These are phyloP conservation scores for Frankliniella fusca DNA, from an alignment of 2,888 invertebrate species.

Conservation along the genomic window DNA sequence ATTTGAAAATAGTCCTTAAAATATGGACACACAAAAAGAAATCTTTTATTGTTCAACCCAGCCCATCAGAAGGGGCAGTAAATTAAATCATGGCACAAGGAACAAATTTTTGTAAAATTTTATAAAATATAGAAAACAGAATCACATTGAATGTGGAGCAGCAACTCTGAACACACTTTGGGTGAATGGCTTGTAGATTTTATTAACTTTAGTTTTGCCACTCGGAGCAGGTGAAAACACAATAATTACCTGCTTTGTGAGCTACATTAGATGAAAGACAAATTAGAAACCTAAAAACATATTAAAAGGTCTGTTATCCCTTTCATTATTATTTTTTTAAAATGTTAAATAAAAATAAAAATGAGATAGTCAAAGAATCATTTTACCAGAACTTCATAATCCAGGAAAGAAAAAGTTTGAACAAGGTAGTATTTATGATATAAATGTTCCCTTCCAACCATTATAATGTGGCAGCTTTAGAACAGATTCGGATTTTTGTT, in stretches of 20 bases:
- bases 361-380: background rate
- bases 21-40: background rate
- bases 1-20: background rate
- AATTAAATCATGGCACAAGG: background rate
- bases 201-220: background rate
- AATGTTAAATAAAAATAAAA: background rate
- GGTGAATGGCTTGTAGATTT: background rate
- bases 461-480: conserved; percentile 17
- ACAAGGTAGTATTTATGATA: background rate
- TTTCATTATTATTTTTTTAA: background rate
- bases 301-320: background rate
- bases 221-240: background rate
- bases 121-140: conserved; percentile 25
- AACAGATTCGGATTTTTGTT: background rate
- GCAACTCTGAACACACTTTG: conserved; percentile 19
- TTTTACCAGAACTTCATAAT: too few relatives aligned
- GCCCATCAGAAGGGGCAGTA: background rate
- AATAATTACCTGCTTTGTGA: background rate
- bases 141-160: conserved; percentile 5
- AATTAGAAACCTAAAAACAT: background rate
- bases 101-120: background rate
- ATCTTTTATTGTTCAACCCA: conserved; percentile 13
- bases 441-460: conserved; percentile 24
- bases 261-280: background rate
- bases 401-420: background rate